Conservation (phyloP, 2,888 invertebrate genomes). For the Balanococcus diminutus region DNA sequence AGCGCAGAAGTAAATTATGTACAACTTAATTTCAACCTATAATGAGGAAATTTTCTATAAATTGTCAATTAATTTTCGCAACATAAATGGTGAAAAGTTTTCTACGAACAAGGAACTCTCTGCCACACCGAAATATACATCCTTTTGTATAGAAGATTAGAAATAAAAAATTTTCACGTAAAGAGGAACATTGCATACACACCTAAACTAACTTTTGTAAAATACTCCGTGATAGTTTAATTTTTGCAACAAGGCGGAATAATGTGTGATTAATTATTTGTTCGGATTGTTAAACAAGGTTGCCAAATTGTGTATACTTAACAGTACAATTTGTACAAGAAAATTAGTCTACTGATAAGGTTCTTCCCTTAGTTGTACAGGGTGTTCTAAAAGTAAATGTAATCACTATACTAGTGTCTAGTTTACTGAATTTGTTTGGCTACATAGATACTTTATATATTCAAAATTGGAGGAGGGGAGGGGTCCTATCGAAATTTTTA, state of each 20-base stretch:
- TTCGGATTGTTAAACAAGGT: not conserved
- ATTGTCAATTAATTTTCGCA: not conserved
- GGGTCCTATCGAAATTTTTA: too few relatives aligned
- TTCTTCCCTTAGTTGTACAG: too few relatives aligned
- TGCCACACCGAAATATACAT: not conserved
- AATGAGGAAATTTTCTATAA: slow-evolving; percentile 22
- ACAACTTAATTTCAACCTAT: not conserved
- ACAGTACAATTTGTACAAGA: too few relatives aligned
- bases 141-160: not conserved
- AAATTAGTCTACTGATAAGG: too few relatives aligned
- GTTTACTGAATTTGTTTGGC: too few relatives aligned
- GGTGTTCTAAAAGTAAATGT: too few relatives aligned
- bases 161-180: too few relatives aligned
- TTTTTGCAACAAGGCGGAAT: not conserved
- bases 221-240: not conserved
- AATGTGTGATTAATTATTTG: not conserved
- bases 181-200: not conserved
- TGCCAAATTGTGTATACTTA: not conserved
- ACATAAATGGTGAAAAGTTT: not conserved
- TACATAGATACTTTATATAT: too few relatives aligned
- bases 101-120: not conserved
- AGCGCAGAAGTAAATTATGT: not conserved
- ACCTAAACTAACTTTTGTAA: not conserved
- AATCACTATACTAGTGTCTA: too few relatives aligned
- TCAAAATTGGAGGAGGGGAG: too few relatives aligned